Evolutionary conservation across 2,888 invertebrate species (phyloP).

Genomic region (Sycophila texana): DNA sequence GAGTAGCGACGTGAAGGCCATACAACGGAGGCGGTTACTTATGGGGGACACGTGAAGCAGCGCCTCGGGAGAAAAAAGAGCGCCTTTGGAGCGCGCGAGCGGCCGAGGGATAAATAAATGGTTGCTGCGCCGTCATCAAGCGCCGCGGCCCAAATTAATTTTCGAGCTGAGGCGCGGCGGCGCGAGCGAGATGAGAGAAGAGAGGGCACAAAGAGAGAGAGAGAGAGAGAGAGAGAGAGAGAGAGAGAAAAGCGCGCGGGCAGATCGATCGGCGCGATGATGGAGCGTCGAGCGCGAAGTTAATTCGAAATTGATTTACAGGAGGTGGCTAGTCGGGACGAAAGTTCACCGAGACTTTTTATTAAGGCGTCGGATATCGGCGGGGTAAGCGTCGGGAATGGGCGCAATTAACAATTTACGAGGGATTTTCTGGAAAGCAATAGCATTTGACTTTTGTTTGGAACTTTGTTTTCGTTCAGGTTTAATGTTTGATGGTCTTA

Average conservation of each 20-base stretch:
- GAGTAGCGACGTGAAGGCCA: constrained; percentile 3
- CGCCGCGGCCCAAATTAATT: background rate
- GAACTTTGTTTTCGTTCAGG: no score
- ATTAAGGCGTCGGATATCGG: no score
- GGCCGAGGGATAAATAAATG: background rate
- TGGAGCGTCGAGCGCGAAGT: constrained; percentile 2
- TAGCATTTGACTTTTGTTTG: no score
- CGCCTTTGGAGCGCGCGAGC: background rate
- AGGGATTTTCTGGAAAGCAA: no score
- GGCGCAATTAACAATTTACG: no score
- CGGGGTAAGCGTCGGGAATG: no score
- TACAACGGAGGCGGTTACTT: constrained; percentile 3
- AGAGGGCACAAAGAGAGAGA: no score
- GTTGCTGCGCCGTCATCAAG: background rate
- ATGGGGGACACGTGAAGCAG: constrained; percentile 21
- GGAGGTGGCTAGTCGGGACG: background rate
- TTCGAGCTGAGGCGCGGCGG: background rate
- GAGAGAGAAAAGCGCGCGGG: no score
- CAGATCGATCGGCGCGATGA: background rate
- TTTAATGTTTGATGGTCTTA: no score
- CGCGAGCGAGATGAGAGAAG: background rate
- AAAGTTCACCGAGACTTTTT: no score
- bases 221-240: no score
- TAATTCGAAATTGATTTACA: constrained; percentile 11
- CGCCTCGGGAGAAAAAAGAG: background rate